These are phyloP conservation scores for Orthosia gothica DNA, from an alignment of 2,888 invertebrate species.

Conservation along the genomic window DNA sequence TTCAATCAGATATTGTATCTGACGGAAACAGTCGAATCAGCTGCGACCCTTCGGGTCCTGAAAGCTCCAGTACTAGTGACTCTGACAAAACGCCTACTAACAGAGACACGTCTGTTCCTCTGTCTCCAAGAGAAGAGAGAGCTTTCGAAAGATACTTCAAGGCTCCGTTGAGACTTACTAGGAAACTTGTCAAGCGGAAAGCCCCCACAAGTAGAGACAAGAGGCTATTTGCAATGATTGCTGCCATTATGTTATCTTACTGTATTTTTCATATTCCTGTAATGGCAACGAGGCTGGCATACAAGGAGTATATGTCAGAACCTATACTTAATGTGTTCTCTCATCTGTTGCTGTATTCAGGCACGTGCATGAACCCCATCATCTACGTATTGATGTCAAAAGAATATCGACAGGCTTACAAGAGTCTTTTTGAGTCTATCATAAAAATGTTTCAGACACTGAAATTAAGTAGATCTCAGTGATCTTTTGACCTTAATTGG, in stretches of 20 bases:
- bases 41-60: conserved; percentile 4
- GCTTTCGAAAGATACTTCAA: conserved; percentile 73
- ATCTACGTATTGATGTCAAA: conserved; percentile 98
- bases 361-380: conserved; percentile 97
- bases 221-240: conserved; percentile 95
- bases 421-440: conserved; percentile 93
- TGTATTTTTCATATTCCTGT: conserved; percentile 97
- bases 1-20: conserved; percentile 23
- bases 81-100: conserved; percentile 1
- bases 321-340: conserved; percentile 94
- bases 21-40: conserved; percentile 1
- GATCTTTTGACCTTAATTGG: not conserved
- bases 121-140: conserved; percentile 36
- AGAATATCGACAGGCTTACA: conserved; percentile 97
- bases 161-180: conserved; percentile 79
- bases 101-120: conserved; percentile 13
- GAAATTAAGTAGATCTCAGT: conserved; percentile 48
- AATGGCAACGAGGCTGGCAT: conserved; percentile 95
- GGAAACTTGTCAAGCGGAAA: conserved; percentile 87
- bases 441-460: conserved; percentile 47
- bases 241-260: conserved; percentile 97
- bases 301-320: conserved; percentile 92
- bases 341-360: conserved; percentile 95
- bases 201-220: conserved; percentile 94
- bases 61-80: conserved; percentile 14